Percentiles rank a stretch among this genome's conserved stretches.
These are phyloP conservation scores for Drosophila elegans DNA, from an alignment of 1,140 invertebrate genomes.

Conservation along the genomic window DNA sequence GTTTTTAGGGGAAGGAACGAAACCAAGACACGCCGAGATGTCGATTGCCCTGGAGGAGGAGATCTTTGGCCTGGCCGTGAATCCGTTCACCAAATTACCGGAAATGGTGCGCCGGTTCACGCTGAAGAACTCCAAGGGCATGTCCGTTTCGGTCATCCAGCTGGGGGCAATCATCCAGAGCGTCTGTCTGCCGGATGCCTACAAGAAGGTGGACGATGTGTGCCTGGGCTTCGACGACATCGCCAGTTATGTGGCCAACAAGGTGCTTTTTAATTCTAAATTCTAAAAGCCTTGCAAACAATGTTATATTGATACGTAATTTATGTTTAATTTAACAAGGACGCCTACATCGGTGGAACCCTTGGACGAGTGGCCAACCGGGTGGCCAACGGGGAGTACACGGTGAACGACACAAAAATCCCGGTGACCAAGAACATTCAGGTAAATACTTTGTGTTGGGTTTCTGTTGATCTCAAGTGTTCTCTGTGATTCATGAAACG, in stretches of 20 bases:
- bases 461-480: too few relatives aligned
- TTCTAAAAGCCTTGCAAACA: too few relatives aligned
- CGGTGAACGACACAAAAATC: slow-evolving; percentile 89
- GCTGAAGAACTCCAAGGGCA: slow-evolving; percentile 86
- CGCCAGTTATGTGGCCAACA: slow-evolving; percentile 75
- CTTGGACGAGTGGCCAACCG: slow-evolving; percentile 95
- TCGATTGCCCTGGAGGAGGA: slow-evolving; percentile 63
- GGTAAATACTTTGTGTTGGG: slow-evolving; percentile 3
- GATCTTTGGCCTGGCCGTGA: slow-evolving; percentile 68
- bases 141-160: slow-evolving; percentile 88
- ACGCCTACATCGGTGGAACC: slow-evolving; percentile 94
- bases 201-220: slow-evolving; percentile 89
- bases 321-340: slow-evolving; percentile 53
- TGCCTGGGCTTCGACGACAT: slow-evolving; percentile 92
- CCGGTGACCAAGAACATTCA: slow-evolving; percentile 90
- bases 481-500: too few relatives aligned
- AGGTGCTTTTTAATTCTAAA: slow-evolving; percentile 51
- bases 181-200: slow-evolving; percentile 90
- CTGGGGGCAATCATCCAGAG: slow-evolving; percentile 92
- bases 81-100: slow-evolving; percentile 74
- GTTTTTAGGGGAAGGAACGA: slow-evolving; percentile 34
- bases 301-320: too few relatives aligned
- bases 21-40: slow-evolving; percentile 37
- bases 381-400: slow-evolving; percentile 90
- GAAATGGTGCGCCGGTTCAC: slow-evolving; percentile 86